These are phyloP conservation scores for Halcyon leucocephala DNA, from an alignment of 2,797 vertebrate species.

Conservation along the genomic window DNA sequence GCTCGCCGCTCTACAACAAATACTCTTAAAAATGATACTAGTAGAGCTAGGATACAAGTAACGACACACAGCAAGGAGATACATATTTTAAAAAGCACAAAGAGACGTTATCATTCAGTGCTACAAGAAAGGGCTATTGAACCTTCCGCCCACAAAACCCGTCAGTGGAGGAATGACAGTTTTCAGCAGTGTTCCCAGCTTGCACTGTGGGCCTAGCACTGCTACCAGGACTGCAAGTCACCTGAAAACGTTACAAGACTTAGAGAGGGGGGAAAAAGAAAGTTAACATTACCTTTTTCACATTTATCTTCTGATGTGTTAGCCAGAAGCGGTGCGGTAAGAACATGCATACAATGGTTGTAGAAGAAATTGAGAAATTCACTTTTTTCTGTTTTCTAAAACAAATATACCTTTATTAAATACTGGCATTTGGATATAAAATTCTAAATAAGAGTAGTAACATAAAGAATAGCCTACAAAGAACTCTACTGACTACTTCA, in stretches of 20 bases:
- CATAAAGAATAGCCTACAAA: neutral
- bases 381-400: constrained; percentile 98
- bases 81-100: neutral
- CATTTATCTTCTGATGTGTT: constrained; percentile 93
- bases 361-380: constrained; percentile 99
- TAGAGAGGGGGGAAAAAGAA: neutral
- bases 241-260: neutral
- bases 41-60: neutral
- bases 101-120: neutral
- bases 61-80: neutral
- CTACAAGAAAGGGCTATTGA: neutral
- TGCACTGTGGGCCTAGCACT: too few species aligned
- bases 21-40: neutral
- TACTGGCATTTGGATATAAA: neutral
- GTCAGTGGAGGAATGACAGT: neutral
- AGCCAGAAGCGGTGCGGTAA: constrained; percentile 95
- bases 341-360: constrained; percentile 99
- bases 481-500: neutral
- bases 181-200: neutral
- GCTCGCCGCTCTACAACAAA: neutral
- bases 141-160: neutral
- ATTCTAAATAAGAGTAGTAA: neutral
- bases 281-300: constrained; percentile 84
- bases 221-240: neutral
- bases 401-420: constrained; percentile 19